Evolutionary conservation across 2,888 invertebrate species (phyloP), one percentile per base, ranked within the genome.

Genomic region (Cerastis leucographa): DNA sequence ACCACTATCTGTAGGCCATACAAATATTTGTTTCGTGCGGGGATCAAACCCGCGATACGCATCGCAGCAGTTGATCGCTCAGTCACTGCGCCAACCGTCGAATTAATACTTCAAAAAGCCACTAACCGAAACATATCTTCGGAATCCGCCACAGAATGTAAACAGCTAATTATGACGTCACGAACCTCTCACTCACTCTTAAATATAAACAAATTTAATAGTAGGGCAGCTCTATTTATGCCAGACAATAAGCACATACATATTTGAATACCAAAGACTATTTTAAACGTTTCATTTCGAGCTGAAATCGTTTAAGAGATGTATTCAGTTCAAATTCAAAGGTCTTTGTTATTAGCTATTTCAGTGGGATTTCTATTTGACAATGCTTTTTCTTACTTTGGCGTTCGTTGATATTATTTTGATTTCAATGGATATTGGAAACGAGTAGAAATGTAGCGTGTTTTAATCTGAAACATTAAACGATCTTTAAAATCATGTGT

Each of bases 211-310:
- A 82, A 74, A 81, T 65, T 25, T 62, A 29, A 40, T 72, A 77
- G 65, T 85, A 85, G 83, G 83, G 59, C 85, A 83, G 49, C 5
- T 78, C 66, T 82, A 78, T 85, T 85, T 82, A 75, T 66, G 66
- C n/a, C 64, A 70, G 62, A 85, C 78, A 78, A 82, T 78, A 77
- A 69, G 22, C 25, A 73, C 59, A 54, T n/a, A 17, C 17, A 29
- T 64, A 71, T 61, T 61, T 73, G 67, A 85, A 76, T 65, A 65
- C 59, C n/a, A 19, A 2, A 9, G 25, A 6, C 49, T 80, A 71
- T 69, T 83, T 77, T 51, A 66, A 85, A 76, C 25, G 29, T 42
- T 83, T 80, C 62, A 73, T 65, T 73, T 76, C 8, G n/a, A 8
- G 17, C 29, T 51, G n/a, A 56, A 67, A 64, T 67, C 29, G 46